phyloP scores from a whole-genome alignment of 2,888 invertebrate species.

The Axea sp. region DNA sequence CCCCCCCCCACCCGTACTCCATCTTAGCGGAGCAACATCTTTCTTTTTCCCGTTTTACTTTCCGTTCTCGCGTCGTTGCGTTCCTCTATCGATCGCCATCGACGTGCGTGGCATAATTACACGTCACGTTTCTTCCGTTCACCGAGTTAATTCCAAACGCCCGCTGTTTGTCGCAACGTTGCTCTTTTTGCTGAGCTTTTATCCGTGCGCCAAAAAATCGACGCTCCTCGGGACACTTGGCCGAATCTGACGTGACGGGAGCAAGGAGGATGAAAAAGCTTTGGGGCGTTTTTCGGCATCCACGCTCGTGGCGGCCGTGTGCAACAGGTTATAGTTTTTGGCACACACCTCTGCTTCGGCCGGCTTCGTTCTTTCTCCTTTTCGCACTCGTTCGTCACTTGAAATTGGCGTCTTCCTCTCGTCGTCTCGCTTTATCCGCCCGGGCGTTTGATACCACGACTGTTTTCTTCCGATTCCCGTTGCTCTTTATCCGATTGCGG shows the following conservation, averaged over 20 bases:
- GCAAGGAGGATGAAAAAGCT: constrained; percentile 69
- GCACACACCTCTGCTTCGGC: constrained; percentile 74
- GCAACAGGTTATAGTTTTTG: constrained; percentile 79
- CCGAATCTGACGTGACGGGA: constrained; percentile 31
- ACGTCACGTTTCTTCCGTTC: background rate
- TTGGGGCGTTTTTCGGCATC: constrained; percentile 77
- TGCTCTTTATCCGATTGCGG: constrained; percentile 69
- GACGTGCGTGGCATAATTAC: background rate
- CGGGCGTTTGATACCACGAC: constrained; percentile 62
- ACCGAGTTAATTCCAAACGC: background rate
- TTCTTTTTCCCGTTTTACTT: background rate
- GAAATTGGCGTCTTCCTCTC: constrained; percentile 52
- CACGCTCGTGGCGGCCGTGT: constrained; percentile 71
- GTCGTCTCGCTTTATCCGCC: constrained; percentile 62
- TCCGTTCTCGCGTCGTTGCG: background rate
- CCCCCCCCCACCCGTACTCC: no score
- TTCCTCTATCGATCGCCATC: background rate
- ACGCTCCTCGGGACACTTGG: constrained; percentile 9
- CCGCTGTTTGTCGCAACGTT: no score
- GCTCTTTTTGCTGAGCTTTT: no score
- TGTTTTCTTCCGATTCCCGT: constrained; percentile 53
- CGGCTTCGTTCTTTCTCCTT: constrained; percentile 59
- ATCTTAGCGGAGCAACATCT: background rate
- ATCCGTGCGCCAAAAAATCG: background rate
- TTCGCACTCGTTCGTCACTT: constrained; percentile 61